Evolutionary conservation across 2,113 vertebrate species (phyloP).

Genomic region (Pycnonotus jocosus): DNA sequence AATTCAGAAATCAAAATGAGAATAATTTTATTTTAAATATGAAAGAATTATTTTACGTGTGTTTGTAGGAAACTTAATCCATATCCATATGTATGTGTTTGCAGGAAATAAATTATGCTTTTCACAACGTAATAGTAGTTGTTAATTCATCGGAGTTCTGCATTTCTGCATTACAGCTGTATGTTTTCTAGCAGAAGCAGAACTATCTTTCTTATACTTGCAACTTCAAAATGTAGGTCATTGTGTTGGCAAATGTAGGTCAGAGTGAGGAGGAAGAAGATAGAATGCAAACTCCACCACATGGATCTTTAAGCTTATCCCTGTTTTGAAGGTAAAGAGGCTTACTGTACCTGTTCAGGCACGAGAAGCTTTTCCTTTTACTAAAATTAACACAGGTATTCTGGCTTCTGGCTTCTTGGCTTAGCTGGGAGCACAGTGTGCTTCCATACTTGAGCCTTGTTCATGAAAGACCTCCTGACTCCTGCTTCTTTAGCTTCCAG

Average conservation of each 20-base stretch:
- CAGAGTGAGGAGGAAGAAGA: constrained; percentile 49
- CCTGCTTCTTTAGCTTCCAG: constrained; percentile 10
- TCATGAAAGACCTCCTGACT: constrained; percentile 19
- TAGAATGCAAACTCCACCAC: constrained; percentile 46
- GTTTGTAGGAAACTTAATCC: not conserved
- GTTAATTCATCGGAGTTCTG: not conserved
- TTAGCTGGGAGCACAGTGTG: not conserved
- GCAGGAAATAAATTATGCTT: not conserved
- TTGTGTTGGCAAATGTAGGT: constrained; percentile 48
- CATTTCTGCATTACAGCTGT: not conserved
- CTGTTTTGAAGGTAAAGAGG: constrained; percentile 55
- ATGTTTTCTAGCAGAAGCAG: constrained; percentile 11
- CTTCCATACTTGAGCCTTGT: not conserved
- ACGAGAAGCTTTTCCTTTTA: constrained; percentile 64
- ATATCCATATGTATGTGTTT: constrained; percentile 9
- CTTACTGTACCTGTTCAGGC: constrained; percentile 57
- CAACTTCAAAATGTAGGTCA: constrained; percentile 49
- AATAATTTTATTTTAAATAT: constrained; percentile 24
- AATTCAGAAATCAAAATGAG: not conserved
- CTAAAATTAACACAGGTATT: constrained; percentile 49
- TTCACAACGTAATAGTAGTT: not conserved
- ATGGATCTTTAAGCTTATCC: constrained; percentile 64
- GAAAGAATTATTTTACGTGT: not conserved
- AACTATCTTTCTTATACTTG: constrained; percentile 24
- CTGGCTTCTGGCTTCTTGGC: constrained; percentile 19